Base-by-base conservation (phyloP, 2,113 vertebrate species). In the Ictalurus furcatus region DNA sequence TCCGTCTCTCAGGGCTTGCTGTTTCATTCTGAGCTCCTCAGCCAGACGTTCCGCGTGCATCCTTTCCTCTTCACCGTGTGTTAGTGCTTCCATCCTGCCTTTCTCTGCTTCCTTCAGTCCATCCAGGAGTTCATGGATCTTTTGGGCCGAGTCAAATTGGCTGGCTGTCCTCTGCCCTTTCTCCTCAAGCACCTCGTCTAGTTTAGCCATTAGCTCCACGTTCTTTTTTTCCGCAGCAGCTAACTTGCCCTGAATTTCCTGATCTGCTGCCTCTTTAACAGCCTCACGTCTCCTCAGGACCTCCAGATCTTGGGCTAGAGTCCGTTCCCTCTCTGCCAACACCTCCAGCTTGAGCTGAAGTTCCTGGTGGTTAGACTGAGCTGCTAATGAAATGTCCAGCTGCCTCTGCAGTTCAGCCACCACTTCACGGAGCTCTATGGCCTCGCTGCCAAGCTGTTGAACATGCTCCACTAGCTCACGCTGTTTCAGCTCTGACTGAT, bases 401-500 rank as follows among this genome's bases (percentile, higher is more conserved):
- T 99, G 97, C 87, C 95, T 96, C 93, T 97, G 97, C 80, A 98
- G 95, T 63, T 96, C 94, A 21, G 94, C 90, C 21, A 96, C 93
- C 54, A 96, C 92, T 2, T 88, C 93, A 85, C 96, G 95, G 79
- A 98, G 96, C 90, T 97, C 96, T 81, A 94, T 93, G 37, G 96
- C 96, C 91, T 99, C 97, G n/a, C 92, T 90, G n/a, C 97, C 96
- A 76, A 98, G 94, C 92, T 97, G 95, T 34, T 95, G 96, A 81
- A 98, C 88, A 44, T 92, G 96, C 85, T 95, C 89, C 1, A 95
- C 85, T n/a, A 96, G 96, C 63, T 96, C 95, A 87, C 94, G 95
- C 92, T 97, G 97, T 89, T 95, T 97, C 52, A 98, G 91, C 90
- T 99, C 97, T 40, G 97, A 96, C 91, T 97, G 97, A 92, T 99